Evolutionary conservation across 2,888 invertebrate species (phyloP), one percentile per base, ranked within the genome.

Genomic region (Cataglyphis albicans): DNA sequence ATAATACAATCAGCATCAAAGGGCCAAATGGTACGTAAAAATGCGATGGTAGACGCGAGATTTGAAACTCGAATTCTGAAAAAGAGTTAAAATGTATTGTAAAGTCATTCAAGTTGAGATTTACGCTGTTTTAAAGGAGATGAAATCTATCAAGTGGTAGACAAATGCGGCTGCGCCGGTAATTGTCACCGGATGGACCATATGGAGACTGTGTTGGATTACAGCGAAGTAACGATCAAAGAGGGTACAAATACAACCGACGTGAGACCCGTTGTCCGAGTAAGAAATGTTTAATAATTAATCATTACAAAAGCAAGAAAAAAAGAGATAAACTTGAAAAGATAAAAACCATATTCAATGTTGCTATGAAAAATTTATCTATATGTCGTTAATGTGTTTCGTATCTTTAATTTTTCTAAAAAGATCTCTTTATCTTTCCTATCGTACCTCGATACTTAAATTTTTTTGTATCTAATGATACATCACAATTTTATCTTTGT

Each of bases 151-250:
- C 93, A 93, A 80, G 93, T 95, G 25, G 94, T 95, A 44, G 95
- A 95, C 55, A 94, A 93, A 87, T 95, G 95, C 84, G 91, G 93
- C n/a, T 95, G 95, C 80, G 93, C 93, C 21, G 92, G 92, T 4
- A 90, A 92, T 68, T 95, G 95, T 85, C 95, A 95, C 87, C 92
- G 95, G 76, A 93, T 95, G 91, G 93, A 95, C 76, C 92, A 93
- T 74, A 93, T 94, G 84, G 94, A 95, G 87, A 95, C 95, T 29
- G 93, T 95, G n/a, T 91, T 95, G 80, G 95, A 95, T 89, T 95
- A 95, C 86, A 93, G 94, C 64, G 91, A 93, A 81, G 91, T 94
- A 10, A 92, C 92, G 85, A 92, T 94, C 21, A 92, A 90, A 83
- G 91, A 92, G 59, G 93, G 92, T 3, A 92, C 88, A 32, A 93